phyloP scores from a whole-genome alignment of 2,888 invertebrate species.

The Pyrocoelia pectoralis region DNA sequence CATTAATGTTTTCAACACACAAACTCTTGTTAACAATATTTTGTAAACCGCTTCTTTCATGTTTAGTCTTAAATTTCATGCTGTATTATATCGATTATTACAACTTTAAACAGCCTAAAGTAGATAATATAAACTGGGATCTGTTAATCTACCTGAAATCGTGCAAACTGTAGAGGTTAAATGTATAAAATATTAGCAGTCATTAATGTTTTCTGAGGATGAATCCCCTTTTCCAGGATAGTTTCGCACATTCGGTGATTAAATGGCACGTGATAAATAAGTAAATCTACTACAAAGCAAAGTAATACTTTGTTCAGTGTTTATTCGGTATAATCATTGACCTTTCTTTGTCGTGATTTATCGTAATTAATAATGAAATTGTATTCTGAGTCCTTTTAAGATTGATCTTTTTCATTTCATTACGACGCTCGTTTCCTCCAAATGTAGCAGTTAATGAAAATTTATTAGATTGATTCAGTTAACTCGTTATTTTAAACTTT shows the following conservation, averaged over 20 bases:
- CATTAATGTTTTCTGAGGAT: constrained; percentile 5
- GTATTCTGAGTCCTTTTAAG: constrained; percentile 18
- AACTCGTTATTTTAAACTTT: not conserved
- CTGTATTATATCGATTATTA: not conserved
- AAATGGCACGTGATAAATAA: constrained; percentile 12
- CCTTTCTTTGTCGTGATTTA: constrained; percentile 24
- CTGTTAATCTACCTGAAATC: constrained; percentile 21
- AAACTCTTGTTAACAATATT: constrained; percentile 18
- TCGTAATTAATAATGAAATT: constrained; percentile 31
- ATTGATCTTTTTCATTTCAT: constrained; percentile 22
- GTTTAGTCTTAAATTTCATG: not conserved
- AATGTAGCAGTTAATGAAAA: constrained; percentile 10
- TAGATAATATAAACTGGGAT: constrained; percentile 7
- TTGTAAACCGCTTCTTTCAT: constrained; percentile 9
- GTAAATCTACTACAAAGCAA: constrained; percentile 9
- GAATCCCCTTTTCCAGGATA: constrained; percentile 8
- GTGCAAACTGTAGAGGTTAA: constrained; percentile 14
- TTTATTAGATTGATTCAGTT: constrained; percentile 10
- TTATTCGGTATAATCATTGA: constrained; percentile 21
- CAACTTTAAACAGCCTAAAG: not conserved
- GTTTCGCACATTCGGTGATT: constrained; percentile 12
- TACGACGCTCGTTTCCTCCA: constrained; percentile 14
- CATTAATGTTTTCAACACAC: constrained; percentile 27
- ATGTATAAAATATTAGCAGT: constrained; percentile 6
- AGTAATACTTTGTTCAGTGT: not conserved